Evolutionary conservation across 2,888 invertebrate genomes (phyloP).

Genomic region (Ecliptopera silaceata): DNA sequence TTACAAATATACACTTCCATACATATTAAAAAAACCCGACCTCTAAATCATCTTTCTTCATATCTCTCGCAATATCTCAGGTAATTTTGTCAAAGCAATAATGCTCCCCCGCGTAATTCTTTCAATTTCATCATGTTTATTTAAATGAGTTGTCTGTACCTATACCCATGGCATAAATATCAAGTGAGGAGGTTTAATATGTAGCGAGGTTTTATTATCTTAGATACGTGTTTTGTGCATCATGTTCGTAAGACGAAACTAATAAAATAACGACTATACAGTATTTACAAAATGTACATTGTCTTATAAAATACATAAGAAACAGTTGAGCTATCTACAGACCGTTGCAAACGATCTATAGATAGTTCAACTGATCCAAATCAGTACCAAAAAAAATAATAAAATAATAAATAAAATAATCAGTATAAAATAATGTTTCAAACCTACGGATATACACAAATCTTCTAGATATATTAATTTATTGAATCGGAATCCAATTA

Average conservation of each 20-base stretch:
- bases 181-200: slow-evolving; percentile 61
- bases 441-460: no score
- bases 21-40: slow-evolving; percentile 14
- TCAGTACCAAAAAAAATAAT: no score
- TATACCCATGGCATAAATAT: slow-evolving; percentile 16
- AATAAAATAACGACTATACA: no score
- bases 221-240: slow-evolving; percentile 38
- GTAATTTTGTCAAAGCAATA: slow-evolving; percentile 45
- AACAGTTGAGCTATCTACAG: no score
- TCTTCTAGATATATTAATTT: no score
- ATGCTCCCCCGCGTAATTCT: slow-evolving; percentile 61
- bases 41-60: slow-evolving; percentile 19
- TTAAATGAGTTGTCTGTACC: slow-evolving; percentile 65
- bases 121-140: slow-evolving; percentile 81
- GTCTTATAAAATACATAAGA: no score
- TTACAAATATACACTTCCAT: slow-evolving; percentile 9
- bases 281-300: no score
- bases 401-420: no score
- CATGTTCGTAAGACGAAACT: slow-evolving; percentile 39
- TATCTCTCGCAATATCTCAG: slow-evolving; percentile 36
- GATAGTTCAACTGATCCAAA: no score
- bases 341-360: no score
- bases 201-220: slow-evolving; percentile 72
- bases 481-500: no score
- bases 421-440: no score